Percentiles rank a stretch among this genome's conserved stretches.
Evolutionary conservation across 1,140 invertebrate species (phyloP).

Genomic region (Saccostrea glomerata): DNA sequence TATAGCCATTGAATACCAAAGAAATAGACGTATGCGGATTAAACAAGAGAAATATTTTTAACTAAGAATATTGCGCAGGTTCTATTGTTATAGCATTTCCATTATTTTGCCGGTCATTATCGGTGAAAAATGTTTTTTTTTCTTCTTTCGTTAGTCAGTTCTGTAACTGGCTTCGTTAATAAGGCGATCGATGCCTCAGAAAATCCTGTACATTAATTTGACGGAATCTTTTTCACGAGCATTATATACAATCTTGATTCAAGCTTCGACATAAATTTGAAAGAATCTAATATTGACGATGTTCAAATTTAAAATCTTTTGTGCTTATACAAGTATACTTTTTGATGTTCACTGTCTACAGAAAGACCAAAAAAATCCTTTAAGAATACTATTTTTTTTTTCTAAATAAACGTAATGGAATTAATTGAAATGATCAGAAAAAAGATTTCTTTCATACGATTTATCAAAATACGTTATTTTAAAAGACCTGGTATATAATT

Average conservation of each 20-base stretch:
- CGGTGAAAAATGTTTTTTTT: not conserved
- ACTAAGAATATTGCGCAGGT: not conserved
- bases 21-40: not conserved
- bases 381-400: too few relatives aligned
- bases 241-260: not conserved
- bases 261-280: not conserved
- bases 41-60: not conserved
- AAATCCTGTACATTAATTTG: not conserved
- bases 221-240: not conserved
- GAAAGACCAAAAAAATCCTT: not conserved
- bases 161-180: slow-evolving; percentile 1
- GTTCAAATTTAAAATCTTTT: too few relatives aligned
- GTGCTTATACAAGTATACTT: not conserved
- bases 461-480: not conserved
- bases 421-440: too few relatives aligned
- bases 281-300: not conserved
- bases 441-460: too few relatives aligned
- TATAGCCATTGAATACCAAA: not conserved
- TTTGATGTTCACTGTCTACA: not conserved
- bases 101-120: slow-evolving; percentile 28
- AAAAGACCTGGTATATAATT: not conserved
- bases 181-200: not conserved
- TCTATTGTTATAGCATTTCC: not conserved
- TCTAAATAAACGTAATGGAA: too few relatives aligned
- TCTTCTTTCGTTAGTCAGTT: not conserved